Base-by-base conservation (phyloP, 2,888 invertebrate genomes). In the Apodemia mormo region DNA sequence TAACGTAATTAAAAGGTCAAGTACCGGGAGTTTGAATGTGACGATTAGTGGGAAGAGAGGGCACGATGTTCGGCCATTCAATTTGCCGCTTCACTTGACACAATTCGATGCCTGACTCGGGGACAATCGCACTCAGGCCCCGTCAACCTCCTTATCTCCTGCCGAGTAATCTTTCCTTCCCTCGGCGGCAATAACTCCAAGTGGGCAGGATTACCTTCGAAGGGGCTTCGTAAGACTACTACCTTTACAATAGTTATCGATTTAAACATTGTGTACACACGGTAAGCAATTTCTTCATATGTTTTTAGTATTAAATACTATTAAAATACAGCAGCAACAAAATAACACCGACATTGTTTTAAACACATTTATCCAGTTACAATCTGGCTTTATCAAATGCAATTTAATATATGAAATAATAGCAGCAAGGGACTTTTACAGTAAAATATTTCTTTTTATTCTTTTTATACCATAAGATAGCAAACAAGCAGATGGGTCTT, bases 71-170 rank as follows among this genome's bases (percentile, higher is more conserved):
- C 90, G 92, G 88, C 91, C 92, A 92, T 93, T 93, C 92, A 93
- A 93, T 93, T 93, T 93, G 88, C 92, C 92, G 92, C 87, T 93
- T 93, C 92, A 92, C 92, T 93, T 93, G 92, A 93, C 92, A 93
- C 92, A 93, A 93, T 92, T 92, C 92, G 92, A 93, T 89, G 92
- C 91, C 92, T 91, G 92, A 91, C 91, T 92, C 91, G 89, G 92
- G 92, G 92, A 93, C 92, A 93, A 93, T 93, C 92, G 92, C 92
- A 92, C 92, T 92, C 87, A 90, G 90, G 88, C 90, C 88, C 90
- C 92, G 89, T 85, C 92, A 92, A 92, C 92, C 92, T 93, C 91
- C 92, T 93, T 93, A 93, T 93, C 92, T 93, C 90, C 87, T 90
- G 88, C 85, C 90, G 90, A 92, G 92, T 93, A 93, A 93, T 93